phyloP scores from a whole-genome alignment of 1,140 invertebrate species.

The Apocrypta bakeri region DNA sequence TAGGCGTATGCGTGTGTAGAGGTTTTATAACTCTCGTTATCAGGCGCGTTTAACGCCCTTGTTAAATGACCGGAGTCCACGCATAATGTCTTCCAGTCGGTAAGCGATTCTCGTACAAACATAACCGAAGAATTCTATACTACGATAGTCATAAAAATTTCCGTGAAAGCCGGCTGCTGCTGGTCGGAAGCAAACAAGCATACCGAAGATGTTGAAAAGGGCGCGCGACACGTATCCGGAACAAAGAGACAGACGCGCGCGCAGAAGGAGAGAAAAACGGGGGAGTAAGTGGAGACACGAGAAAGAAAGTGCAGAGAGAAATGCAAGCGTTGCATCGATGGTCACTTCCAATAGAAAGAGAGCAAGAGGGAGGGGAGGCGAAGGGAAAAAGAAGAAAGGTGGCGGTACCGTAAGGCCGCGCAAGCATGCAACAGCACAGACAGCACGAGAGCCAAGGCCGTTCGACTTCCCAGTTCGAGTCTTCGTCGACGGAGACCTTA shows the following conservation, averaged over 20 bases:
- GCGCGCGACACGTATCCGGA: not conserved
- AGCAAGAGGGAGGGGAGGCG: not conserved
- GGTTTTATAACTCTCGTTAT: not conserved
- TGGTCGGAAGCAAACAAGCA: no score
- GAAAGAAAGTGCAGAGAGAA: not conserved
- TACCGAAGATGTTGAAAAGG: not conserved
- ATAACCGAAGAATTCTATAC: no score
- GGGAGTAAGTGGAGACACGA: not conserved
- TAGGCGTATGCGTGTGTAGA: not conserved
- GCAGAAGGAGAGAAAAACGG: not conserved
- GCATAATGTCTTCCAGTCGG: not conserved
- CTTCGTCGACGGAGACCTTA: not conserved
- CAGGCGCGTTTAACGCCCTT: not conserved
- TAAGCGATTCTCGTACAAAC: not conserved
- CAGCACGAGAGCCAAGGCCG: constrained; percentile 47
- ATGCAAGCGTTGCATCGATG: not conserved
- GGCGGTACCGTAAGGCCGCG: constrained; percentile 37
- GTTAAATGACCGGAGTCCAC: not conserved
- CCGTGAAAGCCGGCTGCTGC: no score
- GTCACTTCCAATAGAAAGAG: not conserved
- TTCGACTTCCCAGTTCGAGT: constrained; percentile 50
- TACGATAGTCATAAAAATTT: no score
- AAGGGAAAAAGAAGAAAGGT: not conserved
- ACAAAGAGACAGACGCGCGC: not conserved
- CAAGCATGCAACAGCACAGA: not conserved